Conservation (phyloP, 1,140 invertebrate species). For the Arion vulgaris region DNA sequence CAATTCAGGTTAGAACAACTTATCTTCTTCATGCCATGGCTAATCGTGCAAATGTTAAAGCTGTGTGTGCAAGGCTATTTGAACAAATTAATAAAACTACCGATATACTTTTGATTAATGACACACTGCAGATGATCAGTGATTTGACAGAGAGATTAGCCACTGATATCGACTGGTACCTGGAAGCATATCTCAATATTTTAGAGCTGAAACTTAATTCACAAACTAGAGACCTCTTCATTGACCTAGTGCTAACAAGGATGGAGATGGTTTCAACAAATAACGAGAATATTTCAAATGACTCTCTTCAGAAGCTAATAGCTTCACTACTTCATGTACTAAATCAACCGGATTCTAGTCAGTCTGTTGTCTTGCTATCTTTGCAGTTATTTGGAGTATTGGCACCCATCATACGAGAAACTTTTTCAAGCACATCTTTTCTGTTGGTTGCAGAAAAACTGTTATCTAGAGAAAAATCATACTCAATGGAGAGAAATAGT, state of each 20-base stretch:
- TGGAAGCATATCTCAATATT: conserved; percentile 6
- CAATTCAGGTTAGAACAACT: conserved; percentile 58
- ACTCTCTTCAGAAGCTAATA: not conserved
- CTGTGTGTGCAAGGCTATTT: conserved; percentile 59
- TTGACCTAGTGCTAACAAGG: conserved; percentile 2
- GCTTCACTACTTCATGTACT: not conserved
- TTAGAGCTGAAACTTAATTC: not conserved
- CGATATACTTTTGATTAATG: conserved; percentile 15
- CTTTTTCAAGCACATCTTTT: not conserved
- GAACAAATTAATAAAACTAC: conserved; percentile 48
- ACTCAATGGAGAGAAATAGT: not conserved
- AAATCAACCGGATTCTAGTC: not conserved
- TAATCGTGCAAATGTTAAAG: conserved; percentile 59
- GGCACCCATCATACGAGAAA: not conserved
- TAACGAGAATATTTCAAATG: not conserved
- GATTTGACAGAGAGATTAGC: conserved; percentile 33
- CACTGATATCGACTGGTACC: conserved; percentile 19
- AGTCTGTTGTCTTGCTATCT: conserved; percentile 1
- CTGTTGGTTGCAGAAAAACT: conserved; percentile 11
- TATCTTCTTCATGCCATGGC: conserved; percentile 62
- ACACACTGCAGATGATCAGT: conserved; percentile 26
- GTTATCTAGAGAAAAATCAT: not conserved
- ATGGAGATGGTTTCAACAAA: not conserved
- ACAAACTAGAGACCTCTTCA: not conserved
- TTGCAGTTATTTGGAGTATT: conserved; percentile 16